Percentiles rank a stretch among this genome's conserved stretches.
These are phyloP conservation scores for Dendrocincla tyrannina DNA, from an alignment of 2,797 vertebrate genomes.

Conservation along the genomic window DNA sequence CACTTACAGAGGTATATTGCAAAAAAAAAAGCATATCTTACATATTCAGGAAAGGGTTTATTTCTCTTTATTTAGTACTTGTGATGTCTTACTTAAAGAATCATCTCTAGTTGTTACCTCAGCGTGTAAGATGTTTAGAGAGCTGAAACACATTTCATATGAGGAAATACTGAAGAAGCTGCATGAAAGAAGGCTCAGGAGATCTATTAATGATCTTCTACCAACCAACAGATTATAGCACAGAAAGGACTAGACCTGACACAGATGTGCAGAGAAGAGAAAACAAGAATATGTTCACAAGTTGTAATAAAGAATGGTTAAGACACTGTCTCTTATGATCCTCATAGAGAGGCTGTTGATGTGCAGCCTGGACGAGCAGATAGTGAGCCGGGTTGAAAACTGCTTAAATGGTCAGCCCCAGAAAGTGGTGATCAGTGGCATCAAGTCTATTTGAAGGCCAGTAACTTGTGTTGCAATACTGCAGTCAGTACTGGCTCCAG, in stretches of 20 bases:
- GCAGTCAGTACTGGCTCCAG: not conserved
- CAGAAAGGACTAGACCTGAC: not conserved
- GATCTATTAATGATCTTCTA: not conserved
- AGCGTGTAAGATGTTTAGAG: not conserved
- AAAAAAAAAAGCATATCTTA: not conserved
- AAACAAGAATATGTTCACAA: not conserved
- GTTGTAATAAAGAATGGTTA: not conserved
- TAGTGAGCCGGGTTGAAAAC: not conserved
- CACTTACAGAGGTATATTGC: not conserved
- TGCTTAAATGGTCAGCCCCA: not conserved
- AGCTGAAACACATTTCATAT: not conserved
- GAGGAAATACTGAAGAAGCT: not conserved
- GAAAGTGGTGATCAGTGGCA: not conserved
- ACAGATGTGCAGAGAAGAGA: not conserved
- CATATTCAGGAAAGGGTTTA: not conserved
- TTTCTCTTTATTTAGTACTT: not conserved
- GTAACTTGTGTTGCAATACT: not conserved
- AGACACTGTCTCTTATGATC: not conserved
- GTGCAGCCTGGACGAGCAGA: not conserved
- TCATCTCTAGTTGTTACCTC: accelerated
- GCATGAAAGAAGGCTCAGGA: not conserved
- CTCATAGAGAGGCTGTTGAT: not conserved
- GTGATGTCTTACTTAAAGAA: not conserved
- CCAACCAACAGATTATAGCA: not conserved
- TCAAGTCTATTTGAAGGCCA: not conserved